These are phyloP conservation scores for Nibea albiflora DNA, from an alignment of 2,113 vertebrate genomes.

Conservation along the genomic window DNA sequence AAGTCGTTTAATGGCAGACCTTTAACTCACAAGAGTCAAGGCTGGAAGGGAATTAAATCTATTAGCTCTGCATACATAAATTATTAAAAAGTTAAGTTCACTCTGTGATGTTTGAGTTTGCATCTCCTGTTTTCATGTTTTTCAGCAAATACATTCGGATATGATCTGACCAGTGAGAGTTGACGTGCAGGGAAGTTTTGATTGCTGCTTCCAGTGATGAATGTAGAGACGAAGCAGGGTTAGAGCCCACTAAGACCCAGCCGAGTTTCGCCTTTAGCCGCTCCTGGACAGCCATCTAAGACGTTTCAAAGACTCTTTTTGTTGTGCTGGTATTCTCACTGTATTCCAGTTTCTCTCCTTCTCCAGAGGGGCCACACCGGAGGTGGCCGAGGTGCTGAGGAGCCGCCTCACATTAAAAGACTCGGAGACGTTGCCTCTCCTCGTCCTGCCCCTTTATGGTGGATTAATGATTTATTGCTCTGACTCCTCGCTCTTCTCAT, in stretches of 20 bases:
- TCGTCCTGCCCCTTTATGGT: conserved; percentile 25
- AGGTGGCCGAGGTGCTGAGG: conserved; percentile 4
- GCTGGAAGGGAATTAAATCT: conserved; percentile 31
- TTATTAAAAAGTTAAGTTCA: conserved; percentile 43
- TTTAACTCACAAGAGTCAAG: conserved; percentile 41
- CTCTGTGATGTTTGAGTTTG: not conserved
- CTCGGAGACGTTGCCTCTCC: conserved; percentile 7
- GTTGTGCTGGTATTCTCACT: conserved; percentile 2
- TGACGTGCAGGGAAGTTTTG: not conserved
- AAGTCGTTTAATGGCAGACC: conserved; percentile 62
- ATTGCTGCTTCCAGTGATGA: conserved; percentile 10
- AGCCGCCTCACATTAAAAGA: conserved; percentile 30
- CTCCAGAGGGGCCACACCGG: not conserved
- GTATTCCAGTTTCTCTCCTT: not conserved
- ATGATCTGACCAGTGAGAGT: not conserved
- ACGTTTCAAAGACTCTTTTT: conserved; percentile 10
- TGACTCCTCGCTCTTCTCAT: conserved; percentile 51
- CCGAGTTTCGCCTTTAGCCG: not conserved
- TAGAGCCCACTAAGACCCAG: not conserved
- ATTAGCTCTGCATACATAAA: conserved; percentile 58
- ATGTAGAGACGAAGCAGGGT: not conserved
- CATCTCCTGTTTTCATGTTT: not conserved
- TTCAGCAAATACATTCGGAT: not conserved
- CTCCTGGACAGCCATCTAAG: not conserved
- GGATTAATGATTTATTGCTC: conserved; percentile 70